Evolutionary conservation across 1,140 invertebrate species (phyloP), one percentile per base, ranked within the genome.

Genomic region (Phortica variegata): DNA sequence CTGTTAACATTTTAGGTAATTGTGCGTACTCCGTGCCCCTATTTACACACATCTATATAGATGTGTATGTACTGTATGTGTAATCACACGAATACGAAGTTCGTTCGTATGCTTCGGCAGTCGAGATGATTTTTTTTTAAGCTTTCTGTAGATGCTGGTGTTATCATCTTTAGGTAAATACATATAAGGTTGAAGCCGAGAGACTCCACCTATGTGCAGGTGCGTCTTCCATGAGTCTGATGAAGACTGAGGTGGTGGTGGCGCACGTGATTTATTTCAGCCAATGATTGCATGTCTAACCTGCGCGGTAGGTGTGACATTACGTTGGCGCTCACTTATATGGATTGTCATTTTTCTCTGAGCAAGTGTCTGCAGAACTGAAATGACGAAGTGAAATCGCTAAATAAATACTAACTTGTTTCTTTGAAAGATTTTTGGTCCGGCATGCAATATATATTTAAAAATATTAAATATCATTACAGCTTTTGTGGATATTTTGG

Each of bases 211-310:
- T 62, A 43, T 54, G 36, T n/a, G 49, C 47, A 37, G 43, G 42
- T 52, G 49, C 52, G n/a, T 29, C 12, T 29, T 29, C 26, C 12
- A 5, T 39, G 38, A 7, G 17, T 66, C 62, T 62, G 62, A 62
- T 62, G 56, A 57, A 43, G 16, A 17, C n/a, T 43, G 21, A 47
- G 43, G 44, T 53, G 56, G 42, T 46, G 47, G 45, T 49, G 38
- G 53, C 44, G 38, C 47, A 57, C 54, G 63, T 73, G 70, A 73
- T 73, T 73, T 73, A 73, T 73, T 59, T 62, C 70, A 73, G 56
- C 70, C 70, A 73, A 73, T 73, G 70, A 70, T 73, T 66, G 70
- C 59, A 62, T 65, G 60, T 73, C 65, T 57, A 47, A 49, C 58
- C 47, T 44, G 49, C 44, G 57, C 50, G 60, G 62, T 66, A 73